Evolutionary conservation across 2,888 invertebrate species (phyloP).

Genomic region (Dryocosmus kuriphilus): DNA sequence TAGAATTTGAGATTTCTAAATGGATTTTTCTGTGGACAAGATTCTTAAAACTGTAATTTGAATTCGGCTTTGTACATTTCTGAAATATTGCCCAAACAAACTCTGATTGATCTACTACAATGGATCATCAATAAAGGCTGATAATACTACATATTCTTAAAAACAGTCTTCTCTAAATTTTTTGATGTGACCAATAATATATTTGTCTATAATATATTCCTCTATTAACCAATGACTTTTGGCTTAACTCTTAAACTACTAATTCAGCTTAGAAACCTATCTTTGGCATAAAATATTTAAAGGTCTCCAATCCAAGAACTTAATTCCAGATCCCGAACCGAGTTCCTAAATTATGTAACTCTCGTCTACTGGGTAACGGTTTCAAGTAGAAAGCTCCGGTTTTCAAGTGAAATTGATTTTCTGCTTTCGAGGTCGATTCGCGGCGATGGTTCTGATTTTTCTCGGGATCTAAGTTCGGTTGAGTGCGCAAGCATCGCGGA

Average conservation of each 20-base stretch:
- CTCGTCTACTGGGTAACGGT: conserved; percentile 6
- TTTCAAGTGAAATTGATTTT: conserved; percentile 40
- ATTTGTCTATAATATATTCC: too few species aligned
- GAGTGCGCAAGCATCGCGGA: conserved; percentile 40
- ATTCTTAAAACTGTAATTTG: background rate
- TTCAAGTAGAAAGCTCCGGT: conserved; percentile 29
- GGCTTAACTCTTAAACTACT: background rate
- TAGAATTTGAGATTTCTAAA: background rate
- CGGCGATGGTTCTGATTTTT: conserved; percentile 35
- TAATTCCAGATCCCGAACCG: background rate
- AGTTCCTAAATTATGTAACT: conserved; percentile 25
- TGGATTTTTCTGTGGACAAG: background rate
- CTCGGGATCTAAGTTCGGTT: conserved; percentile 28
- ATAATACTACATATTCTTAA: too few species aligned
- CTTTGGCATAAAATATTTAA: background rate
- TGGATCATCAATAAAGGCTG: too few species aligned
- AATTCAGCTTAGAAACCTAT: background rate
- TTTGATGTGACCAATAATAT: too few species aligned
- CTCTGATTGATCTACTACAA: too few species aligned
- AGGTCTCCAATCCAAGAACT: background rate
- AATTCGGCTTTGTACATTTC: background rate
- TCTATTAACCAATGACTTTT: too few species aligned
- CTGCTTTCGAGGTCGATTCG: conserved; percentile 39
- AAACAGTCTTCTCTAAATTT: too few species aligned
- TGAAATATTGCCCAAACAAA: too few species aligned